Evolutionary conservation across 2,797 vertebrate species (phyloP), one percentile per base, ranked within the genome.

Genomic region (Buphagus erythrorhynchus): DNA sequence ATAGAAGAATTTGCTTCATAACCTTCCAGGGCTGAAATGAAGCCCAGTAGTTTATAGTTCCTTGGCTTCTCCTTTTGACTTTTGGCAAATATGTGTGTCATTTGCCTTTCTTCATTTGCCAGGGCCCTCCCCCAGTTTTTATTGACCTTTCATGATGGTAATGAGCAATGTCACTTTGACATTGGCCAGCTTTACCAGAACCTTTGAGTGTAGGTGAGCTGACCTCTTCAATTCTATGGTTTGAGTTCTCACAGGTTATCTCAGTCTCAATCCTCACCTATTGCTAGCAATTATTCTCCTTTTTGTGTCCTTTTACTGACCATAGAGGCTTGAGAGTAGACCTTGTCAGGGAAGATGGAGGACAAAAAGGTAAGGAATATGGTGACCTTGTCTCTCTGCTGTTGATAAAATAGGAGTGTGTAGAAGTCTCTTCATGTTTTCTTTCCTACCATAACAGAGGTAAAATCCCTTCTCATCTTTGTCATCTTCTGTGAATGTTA

Each of bases 191-290:
- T 85, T 78, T 79, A 65, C 82, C 31, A 78, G 33, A 88, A 71
- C 10, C 17, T 69, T 54, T 71, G 15, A 45, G 22, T 51, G 40
- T 11, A 59, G 43, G 4, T 58, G 35, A 55, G 12, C 73, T 92
- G 42, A 17, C 26, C 5, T 51, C 69, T 86, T 91, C 35, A 67
- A 0, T 38, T 74, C 36, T 57, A 0, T 67, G 54, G 9, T 6
- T 14, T 84, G 20, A 38, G 15, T 66, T 91, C 18, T 91, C 33
- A 16, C 5, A 72, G 17, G 21, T 79, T 82, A 42, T 58, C n/a
- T n/a, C 0, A 1, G 21, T 46, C 16, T 66, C 13, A 42, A 0
- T 76, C 26, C 16, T 78, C 13, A 52, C 6, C 3, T 40, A 7
- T 15, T 57, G 19, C 20, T 68, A 45, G 28, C 15, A 65, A 0